phyloP scores from a whole-genome alignment of 2,888 invertebrate species.

The Rotaria macrura region DNA sequence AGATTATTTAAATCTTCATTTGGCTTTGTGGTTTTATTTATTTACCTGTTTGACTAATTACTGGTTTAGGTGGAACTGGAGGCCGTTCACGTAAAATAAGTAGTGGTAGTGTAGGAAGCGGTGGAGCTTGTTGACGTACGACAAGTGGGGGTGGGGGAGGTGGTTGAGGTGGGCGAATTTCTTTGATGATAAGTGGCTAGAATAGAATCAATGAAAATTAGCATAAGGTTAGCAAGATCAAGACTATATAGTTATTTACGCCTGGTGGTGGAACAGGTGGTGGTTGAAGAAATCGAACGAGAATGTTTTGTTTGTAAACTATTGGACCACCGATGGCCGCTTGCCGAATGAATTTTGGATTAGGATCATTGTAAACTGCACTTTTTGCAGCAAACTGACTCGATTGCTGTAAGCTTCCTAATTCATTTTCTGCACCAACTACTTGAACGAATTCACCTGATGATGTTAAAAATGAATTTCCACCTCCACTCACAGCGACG shows the following conservation, averaged over 20 bases:
- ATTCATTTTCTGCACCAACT: background rate
- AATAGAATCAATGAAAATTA: background rate
- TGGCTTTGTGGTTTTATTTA: background rate
- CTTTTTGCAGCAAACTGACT: background rate
- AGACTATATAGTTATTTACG: background rate
- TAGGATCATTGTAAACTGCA: background rate
- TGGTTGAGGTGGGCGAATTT: conserved; percentile 17
- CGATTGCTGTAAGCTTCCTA: background rate
- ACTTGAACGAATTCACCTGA: background rate
- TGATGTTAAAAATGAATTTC: background rate
- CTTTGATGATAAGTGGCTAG: conserved; percentile 10
- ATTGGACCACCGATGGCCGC: background rate
- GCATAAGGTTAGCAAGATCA: background rate
- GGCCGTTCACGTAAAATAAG: conserved; percentile 29
- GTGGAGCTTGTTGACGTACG: background rate
- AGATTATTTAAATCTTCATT: background rate
- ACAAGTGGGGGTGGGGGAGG: conserved; percentile 16
- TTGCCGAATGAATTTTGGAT: conserved; percentile 2
- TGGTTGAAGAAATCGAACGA: background rate
- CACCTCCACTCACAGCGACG: background rate
- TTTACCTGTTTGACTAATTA: conserved; percentile 22
- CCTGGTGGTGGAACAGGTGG: conserved; percentile 14
- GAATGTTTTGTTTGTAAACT: conserved; percentile 1
- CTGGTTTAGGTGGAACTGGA: conserved; percentile 1
- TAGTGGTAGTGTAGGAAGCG: background rate